Evolutionary conservation across 2,888 invertebrate genomes (phyloP).

Genomic region (Lochmaea capreae): DNA sequence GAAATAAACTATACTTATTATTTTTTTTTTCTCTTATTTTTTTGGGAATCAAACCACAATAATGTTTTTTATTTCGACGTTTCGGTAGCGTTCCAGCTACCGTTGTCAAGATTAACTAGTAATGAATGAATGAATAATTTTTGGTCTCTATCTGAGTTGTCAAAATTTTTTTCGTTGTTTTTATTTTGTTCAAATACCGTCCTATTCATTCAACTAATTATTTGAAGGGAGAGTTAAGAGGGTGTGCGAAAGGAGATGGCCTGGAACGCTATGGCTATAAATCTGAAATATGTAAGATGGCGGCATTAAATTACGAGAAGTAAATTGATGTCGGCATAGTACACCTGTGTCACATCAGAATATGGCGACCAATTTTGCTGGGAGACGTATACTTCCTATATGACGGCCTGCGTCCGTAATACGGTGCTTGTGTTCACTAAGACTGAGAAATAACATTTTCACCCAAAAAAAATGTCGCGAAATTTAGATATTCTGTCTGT

Average conservation of each 20-base stretch:
- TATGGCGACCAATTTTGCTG: constrained; percentile 25
- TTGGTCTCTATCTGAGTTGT: too few relatives aligned
- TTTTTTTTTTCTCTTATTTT: too few relatives aligned
- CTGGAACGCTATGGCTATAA: constrained; percentile 52
- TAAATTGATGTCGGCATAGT: constrained; percentile 55
- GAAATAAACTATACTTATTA: too few relatives aligned
- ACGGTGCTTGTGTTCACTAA: not conserved
- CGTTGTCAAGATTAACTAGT: too few relatives aligned
- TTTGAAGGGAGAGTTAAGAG: constrained; percentile 19
- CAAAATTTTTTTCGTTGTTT: not conserved
- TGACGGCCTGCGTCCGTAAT: not conserved
- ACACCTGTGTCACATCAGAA: constrained; percentile 48
- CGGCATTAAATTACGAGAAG: constrained; percentile 57
- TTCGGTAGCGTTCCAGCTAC: too few relatives aligned
- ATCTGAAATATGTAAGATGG: constrained; percentile 60
- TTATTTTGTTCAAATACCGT: constrained; percentile 2
- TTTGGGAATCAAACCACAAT: too few relatives aligned
- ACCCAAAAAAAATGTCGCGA: not conserved
- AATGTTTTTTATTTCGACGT: too few relatives aligned
- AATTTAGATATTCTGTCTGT: not conserved
- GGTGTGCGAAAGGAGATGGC: constrained; percentile 24
- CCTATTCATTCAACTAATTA: constrained; percentile 31
- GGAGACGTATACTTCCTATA: constrained; percentile 13
- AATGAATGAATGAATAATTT: too few relatives aligned
- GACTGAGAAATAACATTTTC: constrained; percentile 13